Percentiles rank a stretch among this genome's conserved stretches.
phyloP scores from a whole-genome alignment of 2,113 vertebrate genomes.

The Colinus virginianus region DNA sequence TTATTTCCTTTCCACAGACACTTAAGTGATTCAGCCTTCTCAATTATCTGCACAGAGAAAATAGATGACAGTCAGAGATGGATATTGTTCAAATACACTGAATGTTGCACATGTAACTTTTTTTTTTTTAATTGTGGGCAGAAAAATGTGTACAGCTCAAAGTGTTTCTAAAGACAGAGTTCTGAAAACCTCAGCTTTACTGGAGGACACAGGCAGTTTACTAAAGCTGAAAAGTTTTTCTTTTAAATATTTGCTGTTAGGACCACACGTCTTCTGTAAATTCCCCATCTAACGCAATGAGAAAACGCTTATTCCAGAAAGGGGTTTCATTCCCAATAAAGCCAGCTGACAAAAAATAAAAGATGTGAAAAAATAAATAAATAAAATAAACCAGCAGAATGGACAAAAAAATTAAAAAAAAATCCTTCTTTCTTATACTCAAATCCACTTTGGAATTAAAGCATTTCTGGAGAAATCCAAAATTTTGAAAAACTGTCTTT shows the following conservation, averaged over 20 bases:
- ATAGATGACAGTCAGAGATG: rapidly evolving
- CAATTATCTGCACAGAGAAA: neutral
- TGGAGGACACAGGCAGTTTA: neutral
- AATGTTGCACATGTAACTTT: no score
- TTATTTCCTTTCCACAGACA: neutral
- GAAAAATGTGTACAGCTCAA: neutral
- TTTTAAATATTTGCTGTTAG: neutral
- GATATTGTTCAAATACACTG: neutral
- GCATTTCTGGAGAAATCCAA: neutral
- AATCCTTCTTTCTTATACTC: no score
- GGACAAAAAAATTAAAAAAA: no score
- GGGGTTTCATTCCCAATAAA: neutral
- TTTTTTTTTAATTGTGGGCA: neutral
- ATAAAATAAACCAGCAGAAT: no score
- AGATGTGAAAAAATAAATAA: no score
- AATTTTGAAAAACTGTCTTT: neutral
- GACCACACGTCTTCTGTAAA: neutral
- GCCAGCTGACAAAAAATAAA: neutral
- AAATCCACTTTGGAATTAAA: neutral
- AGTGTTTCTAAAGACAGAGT: neutral
- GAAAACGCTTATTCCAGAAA: neutral
- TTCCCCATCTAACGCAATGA: neutral
- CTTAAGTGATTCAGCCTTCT: neutral
- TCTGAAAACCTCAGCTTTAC: neutral
- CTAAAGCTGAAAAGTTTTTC: neutral